Evolutionary conservation across 2,797 vertebrate species (phyloP).

Genomic region (Apogon hyalosoma): DNA sequence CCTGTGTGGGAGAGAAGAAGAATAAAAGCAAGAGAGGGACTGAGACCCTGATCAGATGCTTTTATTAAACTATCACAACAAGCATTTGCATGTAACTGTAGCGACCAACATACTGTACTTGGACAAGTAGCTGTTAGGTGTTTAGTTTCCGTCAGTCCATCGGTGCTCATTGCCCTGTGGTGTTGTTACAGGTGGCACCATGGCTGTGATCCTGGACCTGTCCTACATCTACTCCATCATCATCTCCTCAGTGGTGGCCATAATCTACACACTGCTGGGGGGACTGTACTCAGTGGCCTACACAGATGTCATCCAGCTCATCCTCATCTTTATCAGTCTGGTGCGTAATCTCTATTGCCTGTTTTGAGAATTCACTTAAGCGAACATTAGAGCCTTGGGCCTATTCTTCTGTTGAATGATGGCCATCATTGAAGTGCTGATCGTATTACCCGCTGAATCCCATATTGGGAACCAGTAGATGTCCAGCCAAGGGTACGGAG

Average conservation of each 20-base stretch:
- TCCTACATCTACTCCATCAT: constrained; percentile 82
- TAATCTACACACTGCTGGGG: constrained; percentile 87
- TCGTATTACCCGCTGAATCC: constrained; percentile 13
- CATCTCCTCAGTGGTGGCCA: constrained; percentile 84
- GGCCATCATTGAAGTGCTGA: constrained; percentile 4
- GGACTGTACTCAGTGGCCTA: constrained; percentile 87
- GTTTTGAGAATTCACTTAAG: background rate
- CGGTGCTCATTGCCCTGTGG: constrained; percentile 30
- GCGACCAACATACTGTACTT: constrained; percentile 9
- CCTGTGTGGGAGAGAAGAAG: constrained; percentile 46
- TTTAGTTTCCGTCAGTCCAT: constrained; percentile 9
- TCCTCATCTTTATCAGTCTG: constrained; percentile 86
- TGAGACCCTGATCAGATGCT: constrained; percentile 39
- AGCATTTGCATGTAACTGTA: constrained; percentile 61
- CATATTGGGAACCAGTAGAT: background rate
- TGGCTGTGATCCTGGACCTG: constrained; percentile 87
- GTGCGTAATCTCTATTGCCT: constrained; percentile 65
- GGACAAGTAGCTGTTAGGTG: constrained; percentile 4
- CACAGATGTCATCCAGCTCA: constrained; percentile 85
- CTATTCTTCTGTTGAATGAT: background rate
- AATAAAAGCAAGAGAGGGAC: constrained; percentile 27
- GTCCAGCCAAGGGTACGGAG: background rate
- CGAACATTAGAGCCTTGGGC: background rate
- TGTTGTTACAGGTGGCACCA: constrained; percentile 85
- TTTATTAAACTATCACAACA: constrained; percentile 15